A percentile compares a stretch with the other conserved stretches of the same genome.
Conservation (phyloP, 2,797 vertebrate species). For the Xenopus petersii region DNA sequence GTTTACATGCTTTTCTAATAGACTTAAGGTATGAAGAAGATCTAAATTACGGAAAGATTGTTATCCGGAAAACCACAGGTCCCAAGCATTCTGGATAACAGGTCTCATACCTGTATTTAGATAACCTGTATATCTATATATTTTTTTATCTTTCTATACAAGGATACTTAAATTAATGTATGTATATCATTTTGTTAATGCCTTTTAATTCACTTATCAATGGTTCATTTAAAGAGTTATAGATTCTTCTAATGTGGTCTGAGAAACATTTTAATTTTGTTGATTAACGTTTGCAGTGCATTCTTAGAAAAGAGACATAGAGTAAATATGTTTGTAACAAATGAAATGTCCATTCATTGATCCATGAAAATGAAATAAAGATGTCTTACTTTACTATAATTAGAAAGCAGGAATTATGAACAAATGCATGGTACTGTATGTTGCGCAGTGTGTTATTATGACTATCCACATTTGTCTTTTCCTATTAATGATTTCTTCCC, state of each 20-base stretch:
- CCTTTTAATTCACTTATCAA: neutral
- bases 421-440: conserved; percentile 54
- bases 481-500: conserved; percentile 74
- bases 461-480: conserved; percentile 63
- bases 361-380: conserved; percentile 52
- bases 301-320: conserved; percentile 9
- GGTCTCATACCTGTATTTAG: too few species aligned
- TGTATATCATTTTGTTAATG: neutral
- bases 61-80: too few species aligned
- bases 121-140: too few species aligned
- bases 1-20: too few species aligned
- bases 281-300: conserved; percentile 6
- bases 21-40: too few species aligned
- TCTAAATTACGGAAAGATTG: too few species aligned
- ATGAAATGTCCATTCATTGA: conserved; percentile 53
- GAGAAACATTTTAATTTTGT: conserved; percentile 8
- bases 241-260: neutral
- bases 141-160: too few species aligned
- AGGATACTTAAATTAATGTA: too few species aligned
- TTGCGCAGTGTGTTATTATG: conserved; percentile 65
- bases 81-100: too few species aligned
- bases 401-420: conserved; percentile 54
- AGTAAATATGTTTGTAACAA: conserved; percentile 14
- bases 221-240: neutral
- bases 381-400: conserved; percentile 55